phyloP scores from a whole-genome alignment of 2,888 invertebrate genomes.

The Smittia sp. region DNA sequence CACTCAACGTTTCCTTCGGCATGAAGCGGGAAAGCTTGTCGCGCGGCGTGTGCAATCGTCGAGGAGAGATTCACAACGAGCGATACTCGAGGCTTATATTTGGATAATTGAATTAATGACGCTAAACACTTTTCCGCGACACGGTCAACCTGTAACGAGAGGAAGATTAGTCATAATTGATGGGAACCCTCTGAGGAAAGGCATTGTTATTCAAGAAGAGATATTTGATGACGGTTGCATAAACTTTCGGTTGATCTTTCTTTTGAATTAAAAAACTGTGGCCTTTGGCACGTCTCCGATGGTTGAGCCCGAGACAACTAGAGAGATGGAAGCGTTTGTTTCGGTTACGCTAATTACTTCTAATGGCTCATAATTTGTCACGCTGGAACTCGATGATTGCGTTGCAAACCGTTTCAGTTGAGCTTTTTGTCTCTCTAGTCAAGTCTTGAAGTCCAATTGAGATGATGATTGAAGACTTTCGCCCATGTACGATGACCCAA shows the following conservation, averaged over 20 bases:
- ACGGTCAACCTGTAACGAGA: not conserved
- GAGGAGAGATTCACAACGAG: not conserved
- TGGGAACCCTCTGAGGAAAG: not conserved
- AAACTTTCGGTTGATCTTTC: not conserved
- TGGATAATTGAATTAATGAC: constrained; percentile 12
- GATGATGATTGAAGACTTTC: not conserved
- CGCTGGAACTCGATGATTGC: not conserved
- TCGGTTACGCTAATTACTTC: not conserved
- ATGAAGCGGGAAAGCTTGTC: not conserved
- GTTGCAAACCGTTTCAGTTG: not conserved
- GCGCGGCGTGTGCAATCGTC: not conserved
- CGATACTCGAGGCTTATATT: not conserved
- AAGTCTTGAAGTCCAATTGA: not conserved
- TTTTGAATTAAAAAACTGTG: not conserved
- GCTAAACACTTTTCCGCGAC: not conserved
- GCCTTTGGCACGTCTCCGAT: no score
- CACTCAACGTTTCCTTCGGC: not conserved
- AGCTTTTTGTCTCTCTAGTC: no score
- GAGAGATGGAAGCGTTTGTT: not conserved
- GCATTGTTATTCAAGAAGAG: not conserved
- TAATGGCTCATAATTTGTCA: not conserved
- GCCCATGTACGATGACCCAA: not conserved
- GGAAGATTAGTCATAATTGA: constrained; percentile 1
- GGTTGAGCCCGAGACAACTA: no score
- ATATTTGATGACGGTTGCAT: not conserved